A percentile compares a stretch with the other conserved stretches of the same genome.
phyloP scores from a whole-genome alignment of 2,797 vertebrate genomes.

The Eutrigla gurnardus region DNA sequence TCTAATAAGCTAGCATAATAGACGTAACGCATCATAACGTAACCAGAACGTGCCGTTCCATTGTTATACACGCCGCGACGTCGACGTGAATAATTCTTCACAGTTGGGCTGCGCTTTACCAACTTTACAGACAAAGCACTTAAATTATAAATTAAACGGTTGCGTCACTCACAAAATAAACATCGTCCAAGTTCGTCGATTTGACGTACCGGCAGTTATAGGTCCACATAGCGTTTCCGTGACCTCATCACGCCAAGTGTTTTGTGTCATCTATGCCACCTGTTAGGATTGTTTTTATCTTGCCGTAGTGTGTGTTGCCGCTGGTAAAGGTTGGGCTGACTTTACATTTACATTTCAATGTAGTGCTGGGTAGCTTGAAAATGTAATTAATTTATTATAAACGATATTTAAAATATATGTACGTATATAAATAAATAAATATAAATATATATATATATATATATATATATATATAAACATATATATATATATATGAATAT shows the following conservation, averaged over 20 bases:
- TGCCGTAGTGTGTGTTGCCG: neutral
- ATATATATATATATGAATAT: no score
- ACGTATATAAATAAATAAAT: no score
- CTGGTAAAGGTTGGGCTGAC: neutral
- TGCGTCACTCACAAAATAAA: neutral
- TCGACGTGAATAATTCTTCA: no score
- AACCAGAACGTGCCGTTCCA: neutral
- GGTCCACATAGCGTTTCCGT: neutral
- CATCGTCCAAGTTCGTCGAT: no score
- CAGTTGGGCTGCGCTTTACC: neutral
- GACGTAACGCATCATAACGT: neutral
- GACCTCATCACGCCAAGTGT: neutral
- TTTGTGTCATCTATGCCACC: neutral
- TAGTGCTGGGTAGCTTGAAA: neutral
- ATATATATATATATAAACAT: no score
- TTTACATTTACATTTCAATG: neutral
- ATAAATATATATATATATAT: no score
- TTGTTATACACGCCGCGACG: neutral
- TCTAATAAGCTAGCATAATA: neutral
- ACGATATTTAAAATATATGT: no score
- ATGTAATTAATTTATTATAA: neutral
- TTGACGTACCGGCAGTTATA: no score
- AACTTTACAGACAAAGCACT: neutral
- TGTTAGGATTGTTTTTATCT: neutral
- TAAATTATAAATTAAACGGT: neutral